These are phyloP conservation scores for Lithodes maja DNA, from an alignment of 2,888 invertebrate genomes.

Conservation along the genomic window DNA sequence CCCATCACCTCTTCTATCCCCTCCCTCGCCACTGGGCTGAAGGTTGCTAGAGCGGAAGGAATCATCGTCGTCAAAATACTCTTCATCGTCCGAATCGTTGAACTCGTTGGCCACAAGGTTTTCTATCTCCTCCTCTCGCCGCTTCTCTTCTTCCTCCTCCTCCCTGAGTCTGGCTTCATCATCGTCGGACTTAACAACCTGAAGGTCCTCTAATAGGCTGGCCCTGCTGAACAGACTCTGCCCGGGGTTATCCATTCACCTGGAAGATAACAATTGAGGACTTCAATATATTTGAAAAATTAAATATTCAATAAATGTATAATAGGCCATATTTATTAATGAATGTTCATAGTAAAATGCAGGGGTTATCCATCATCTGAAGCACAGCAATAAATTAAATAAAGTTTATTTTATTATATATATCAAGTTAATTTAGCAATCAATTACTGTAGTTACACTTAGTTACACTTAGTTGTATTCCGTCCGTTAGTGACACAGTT, in stretches of 20 bases:
- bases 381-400: too few species aligned
- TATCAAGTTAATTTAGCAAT: too few species aligned
- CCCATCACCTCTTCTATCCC: not conserved
- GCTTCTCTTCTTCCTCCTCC: slow-evolving; percentile 46
- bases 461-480: too few species aligned
- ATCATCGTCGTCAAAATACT: slow-evolving; percentile 10
- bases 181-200: slow-evolving; percentile 16
- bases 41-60: not conserved
- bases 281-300: not conserved
- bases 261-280: not conserved
- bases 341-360: too few species aligned
- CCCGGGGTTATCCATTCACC: slow-evolving; percentile 53
- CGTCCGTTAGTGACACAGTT: too few species aligned
- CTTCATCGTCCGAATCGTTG: slow-evolving; percentile 64
- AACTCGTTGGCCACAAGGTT: slow-evolving; percentile 59
- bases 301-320: too few species aligned
- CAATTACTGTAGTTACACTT: too few species aligned
- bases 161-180: slow-evolving; percentile 15
- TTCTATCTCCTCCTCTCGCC: slow-evolving; percentile 58
- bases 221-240: slow-evolving; percentile 46
- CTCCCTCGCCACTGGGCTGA: not conserved
- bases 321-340: too few species aligned
- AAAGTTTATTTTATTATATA: too few species aligned
- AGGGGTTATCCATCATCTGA: too few species aligned
- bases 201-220: slow-evolving; percentile 44